Percentiles rank a stretch among this genome's conserved stretches.
Conservation (phyloP, 2,797 vertebrate species). For the Premnoplex brunnescens region DNA sequence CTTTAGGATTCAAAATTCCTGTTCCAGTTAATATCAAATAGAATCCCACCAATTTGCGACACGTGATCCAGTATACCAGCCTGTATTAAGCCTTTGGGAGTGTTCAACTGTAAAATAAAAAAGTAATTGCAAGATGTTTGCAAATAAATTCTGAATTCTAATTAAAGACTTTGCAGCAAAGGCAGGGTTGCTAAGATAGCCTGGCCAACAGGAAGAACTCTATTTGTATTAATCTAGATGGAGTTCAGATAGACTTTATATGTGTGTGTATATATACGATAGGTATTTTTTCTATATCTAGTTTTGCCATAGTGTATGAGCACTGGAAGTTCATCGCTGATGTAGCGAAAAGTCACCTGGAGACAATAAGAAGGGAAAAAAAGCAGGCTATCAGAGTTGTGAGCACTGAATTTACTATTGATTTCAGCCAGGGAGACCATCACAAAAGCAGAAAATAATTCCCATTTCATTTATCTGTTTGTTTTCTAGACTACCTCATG, state of each 20-base stretch:
- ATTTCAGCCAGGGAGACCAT: conserved; percentile 25
- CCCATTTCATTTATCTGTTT: conserved; percentile 3
- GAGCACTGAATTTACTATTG: neutral
- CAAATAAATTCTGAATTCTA: neutral
- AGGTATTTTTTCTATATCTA: neutral
- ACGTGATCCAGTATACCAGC: neutral
- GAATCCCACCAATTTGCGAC: neutral
- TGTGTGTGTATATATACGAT: fast-evolving
- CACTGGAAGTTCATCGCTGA: neutral
- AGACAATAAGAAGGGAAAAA: neutral
- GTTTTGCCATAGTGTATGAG: neutral
- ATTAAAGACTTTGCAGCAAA: neutral
- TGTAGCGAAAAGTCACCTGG: neutral
- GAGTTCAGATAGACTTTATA: neutral
- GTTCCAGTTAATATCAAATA: neutral
- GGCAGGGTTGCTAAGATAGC: neutral
- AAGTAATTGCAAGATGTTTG: neutral
- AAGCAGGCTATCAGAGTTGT: neutral
- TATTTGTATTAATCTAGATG: neutral
- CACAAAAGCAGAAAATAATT: neutral
- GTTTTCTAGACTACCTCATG: neutral
- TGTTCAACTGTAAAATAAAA: neutral
- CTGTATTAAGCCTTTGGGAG: neutral
- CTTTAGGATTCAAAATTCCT: neutral
- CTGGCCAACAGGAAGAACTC: neutral